A percentile compares a stretch with the other conserved stretches of the same genome.
These are phyloP conservation scores for Luperina testacea DNA, from an alignment of 2,888 invertebrate genomes.

Conservation along the genomic window DNA sequence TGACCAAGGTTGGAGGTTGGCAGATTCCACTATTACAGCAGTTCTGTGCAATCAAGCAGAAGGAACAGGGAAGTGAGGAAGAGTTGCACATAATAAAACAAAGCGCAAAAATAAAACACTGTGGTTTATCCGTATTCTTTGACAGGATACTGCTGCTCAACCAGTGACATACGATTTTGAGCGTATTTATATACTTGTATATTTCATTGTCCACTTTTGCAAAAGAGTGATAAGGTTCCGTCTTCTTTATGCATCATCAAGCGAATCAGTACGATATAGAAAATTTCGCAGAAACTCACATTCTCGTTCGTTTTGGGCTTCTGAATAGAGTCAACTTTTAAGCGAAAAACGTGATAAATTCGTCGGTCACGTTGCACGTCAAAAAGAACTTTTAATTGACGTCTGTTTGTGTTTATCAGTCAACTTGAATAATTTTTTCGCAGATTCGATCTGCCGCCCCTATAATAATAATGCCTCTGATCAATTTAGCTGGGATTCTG, in stretches of 20 bases:
- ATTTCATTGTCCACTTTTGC: no score
- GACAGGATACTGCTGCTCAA: neutral
- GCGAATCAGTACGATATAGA: neutral
- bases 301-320: neutral
- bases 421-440: slow-evolving; percentile 27
- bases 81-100: no score
- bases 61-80: no score
- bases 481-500: slow-evolving; percentile 11
- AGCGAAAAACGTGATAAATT: slow-evolving; percentile 7
- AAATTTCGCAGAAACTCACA: neutral
- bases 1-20: no score
- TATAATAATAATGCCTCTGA: slow-evolving; percentile 23
- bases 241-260: neutral
- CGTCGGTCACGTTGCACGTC: slow-evolving; percentile 14
- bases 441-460: slow-evolving; percentile 6
- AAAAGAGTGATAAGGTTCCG: no score
- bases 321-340: neutral
- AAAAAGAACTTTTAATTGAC: slow-evolving; percentile 51
- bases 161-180: neutral
- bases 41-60: no score
- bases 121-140: neutral
- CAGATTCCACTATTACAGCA: no score
- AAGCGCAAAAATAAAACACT: no score
- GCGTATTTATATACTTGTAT: no score
- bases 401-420: slow-evolving; percentile 45